Conservation (phyloP, 2,113 vertebrate species). For the Rhipidura dahli region DNA sequence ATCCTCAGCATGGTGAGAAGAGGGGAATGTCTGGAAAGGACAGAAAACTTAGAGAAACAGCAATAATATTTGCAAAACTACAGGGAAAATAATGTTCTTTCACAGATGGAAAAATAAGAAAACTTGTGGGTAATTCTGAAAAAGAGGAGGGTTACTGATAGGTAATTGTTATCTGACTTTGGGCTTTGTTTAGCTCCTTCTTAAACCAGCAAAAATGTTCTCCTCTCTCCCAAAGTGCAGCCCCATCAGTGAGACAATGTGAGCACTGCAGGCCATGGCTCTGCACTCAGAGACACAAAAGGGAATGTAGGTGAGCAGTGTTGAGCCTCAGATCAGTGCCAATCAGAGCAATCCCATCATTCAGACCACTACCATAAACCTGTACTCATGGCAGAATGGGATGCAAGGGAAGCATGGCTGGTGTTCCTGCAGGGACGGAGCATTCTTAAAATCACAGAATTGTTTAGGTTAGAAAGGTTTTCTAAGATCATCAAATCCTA, state of each 20-base stretch:
- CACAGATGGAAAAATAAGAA: not conserved
- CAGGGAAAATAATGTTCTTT: not conserved
- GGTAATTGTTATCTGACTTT: not conserved
- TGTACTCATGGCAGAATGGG: not conserved
- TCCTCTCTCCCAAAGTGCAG: not conserved
- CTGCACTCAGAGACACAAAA: rapidly evolving
- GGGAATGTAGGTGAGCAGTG: not conserved
- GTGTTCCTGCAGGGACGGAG: not conserved
- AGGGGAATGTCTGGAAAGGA: not conserved
- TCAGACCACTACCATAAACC: rapidly evolving
- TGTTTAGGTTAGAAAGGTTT: not conserved
- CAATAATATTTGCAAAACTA: not conserved
- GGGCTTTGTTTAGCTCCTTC: not conserved
- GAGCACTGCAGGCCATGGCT: not conserved
- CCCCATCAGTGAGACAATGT: not conserved
- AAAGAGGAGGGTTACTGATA: not conserved
- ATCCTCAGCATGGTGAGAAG: not conserved
- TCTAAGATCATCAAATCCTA: not conserved
- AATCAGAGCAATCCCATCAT: not conserved
- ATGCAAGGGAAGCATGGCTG: not conserved
- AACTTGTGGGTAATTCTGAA: not conserved
- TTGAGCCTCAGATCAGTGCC: not conserved
- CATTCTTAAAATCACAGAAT: not conserved
- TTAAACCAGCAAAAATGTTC: not conserved
- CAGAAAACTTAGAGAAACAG: not conserved